Percentiles rank a stretch among this genome's conserved stretches.
These are phyloP conservation scores for Mythimna loreyi DNA, from an alignment of 2,888 invertebrate genomes.

Conservation along the genomic window DNA sequence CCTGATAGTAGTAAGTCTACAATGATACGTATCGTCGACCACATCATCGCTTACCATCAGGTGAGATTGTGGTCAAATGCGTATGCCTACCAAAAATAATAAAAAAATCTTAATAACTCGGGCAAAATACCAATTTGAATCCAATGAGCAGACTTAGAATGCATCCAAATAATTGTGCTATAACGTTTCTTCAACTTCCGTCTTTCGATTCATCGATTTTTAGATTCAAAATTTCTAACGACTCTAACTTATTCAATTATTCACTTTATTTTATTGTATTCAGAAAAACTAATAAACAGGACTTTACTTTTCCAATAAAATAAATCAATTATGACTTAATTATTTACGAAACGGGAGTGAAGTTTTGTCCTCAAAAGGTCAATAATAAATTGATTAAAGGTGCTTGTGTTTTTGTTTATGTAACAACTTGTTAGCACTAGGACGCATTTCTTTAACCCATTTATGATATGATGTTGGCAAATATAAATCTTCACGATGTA, in stretches of 20 bases:
- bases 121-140: constrained; percentile 2
- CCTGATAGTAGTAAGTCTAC: too few relatives aligned
- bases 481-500: too few relatives aligned
- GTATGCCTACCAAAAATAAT: too few relatives aligned
- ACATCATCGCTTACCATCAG: too few relatives aligned
- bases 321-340: not conserved
- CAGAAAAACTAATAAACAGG: too few relatives aligned
- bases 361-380: not conserved
- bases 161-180: constrained; percentile 7
- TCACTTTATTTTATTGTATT: too few relatives aligned
- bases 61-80: too few relatives aligned
- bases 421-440: not conserved
- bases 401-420: not conserved
- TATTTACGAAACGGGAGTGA: not conserved
- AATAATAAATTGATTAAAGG: not conserved
- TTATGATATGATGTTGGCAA: not conserved
- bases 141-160: constrained; percentile 14
- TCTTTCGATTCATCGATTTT: not conserved
- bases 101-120: constrained; percentile 1
- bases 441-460: not conserved
- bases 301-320: too few relatives aligned
- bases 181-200: not conserved
- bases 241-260: not conserved
- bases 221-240: constrained; percentile 3
- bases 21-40: too few relatives aligned